Conservation (phyloP, 92 coral and sea anemone species). For the Micromussa lordhowensis region DNA sequence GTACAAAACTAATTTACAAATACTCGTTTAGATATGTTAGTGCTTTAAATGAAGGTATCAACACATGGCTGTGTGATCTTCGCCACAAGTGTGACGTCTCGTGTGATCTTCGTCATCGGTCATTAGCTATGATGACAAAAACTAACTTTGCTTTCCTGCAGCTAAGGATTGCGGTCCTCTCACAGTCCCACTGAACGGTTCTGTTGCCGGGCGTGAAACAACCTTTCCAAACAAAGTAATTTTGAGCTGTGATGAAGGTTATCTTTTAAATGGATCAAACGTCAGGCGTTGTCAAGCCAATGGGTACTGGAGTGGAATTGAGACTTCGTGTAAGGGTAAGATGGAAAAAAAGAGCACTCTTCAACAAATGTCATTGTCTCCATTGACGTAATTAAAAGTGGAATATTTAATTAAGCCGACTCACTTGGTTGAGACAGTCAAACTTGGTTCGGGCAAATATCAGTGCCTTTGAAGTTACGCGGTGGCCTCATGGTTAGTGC, state of each 20-base stretch:
- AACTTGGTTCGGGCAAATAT: not conserved
- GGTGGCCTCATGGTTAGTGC: too few species aligned
- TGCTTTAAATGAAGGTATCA: not conserved
- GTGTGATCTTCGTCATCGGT: not conserved
- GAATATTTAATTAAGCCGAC: not conserved
- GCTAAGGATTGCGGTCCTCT: slow-evolving; percentile 68
- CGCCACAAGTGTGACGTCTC: too few species aligned
- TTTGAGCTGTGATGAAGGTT: slow-evolving; percentile 76
- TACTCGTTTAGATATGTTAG: not conserved
- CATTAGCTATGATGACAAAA: not conserved
- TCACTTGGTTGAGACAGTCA: not conserved
- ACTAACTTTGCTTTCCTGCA: slow-evolving; percentile 11
- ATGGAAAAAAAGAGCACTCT: not conserved
- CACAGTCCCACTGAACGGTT: slow-evolving; percentile 60
- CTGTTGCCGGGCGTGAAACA: slow-evolving; percentile 45
- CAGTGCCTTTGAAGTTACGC: not conserved
- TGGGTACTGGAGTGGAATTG: slow-evolving; percentile 70
- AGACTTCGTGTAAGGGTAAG: slow-evolving; percentile 65
- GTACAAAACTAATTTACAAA: too few species aligned
- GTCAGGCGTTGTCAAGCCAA: slow-evolving; percentile 60
- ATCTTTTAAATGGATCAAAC: slow-evolving; percentile 60
- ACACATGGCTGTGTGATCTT: not conserved
- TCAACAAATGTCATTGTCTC: not conserved
- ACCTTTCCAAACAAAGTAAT: slow-evolving; percentile 54
- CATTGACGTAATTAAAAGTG: not conserved